Evolutionary conservation across 2,888 invertebrate species (phyloP).

Genomic region (Catonia carolina): DNA sequence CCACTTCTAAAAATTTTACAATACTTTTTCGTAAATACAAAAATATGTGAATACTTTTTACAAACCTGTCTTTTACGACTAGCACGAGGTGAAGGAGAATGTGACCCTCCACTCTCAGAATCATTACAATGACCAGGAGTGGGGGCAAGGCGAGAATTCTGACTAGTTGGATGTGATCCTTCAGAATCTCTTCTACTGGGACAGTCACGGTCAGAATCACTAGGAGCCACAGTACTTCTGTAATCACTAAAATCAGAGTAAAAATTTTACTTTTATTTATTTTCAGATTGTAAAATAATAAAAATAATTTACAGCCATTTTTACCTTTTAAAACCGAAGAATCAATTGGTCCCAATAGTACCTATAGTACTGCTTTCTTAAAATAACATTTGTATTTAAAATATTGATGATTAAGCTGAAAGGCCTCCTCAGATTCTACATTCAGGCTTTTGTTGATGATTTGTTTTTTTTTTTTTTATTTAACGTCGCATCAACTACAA

Average conservation of each 20-base stretch:
- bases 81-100: slow-evolving; percentile 78
- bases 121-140: slow-evolving; percentile 52
- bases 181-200: slow-evolving; percentile 64
- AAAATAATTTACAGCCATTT: neutral
- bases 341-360: too few relatives aligned
- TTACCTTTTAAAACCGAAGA: slow-evolving; percentile 4
- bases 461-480: too few relatives aligned
- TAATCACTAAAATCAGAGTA: slow-evolving; percentile 67
- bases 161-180: slow-evolving; percentile 25
- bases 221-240: slow-evolving; percentile 82
- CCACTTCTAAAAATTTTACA: too few relatives aligned
- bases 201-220: slow-evolving; percentile 83
- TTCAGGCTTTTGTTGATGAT: too few relatives aligned
- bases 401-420: too few relatives aligned
- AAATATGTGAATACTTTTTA: too few relatives aligned
- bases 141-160: slow-evolving; percentile 33
- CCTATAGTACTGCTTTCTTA: too few relatives aligned
- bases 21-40: too few relatives aligned
- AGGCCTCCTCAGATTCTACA: too few relatives aligned
- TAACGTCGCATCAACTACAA: too few relatives aligned
- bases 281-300: slow-evolving; percentile 10
- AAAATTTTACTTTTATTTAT: slow-evolving; percentile 12
- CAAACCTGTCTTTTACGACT: slow-evolving; percentile 67
- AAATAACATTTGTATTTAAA: too few relatives aligned
- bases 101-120: slow-evolving; percentile 82